Percentiles rank a stretch among this genome's conserved stretches.
Evolutionary conservation across 2,888 invertebrate species (phyloP).

Genomic region (Volucella zonaria): DNA sequence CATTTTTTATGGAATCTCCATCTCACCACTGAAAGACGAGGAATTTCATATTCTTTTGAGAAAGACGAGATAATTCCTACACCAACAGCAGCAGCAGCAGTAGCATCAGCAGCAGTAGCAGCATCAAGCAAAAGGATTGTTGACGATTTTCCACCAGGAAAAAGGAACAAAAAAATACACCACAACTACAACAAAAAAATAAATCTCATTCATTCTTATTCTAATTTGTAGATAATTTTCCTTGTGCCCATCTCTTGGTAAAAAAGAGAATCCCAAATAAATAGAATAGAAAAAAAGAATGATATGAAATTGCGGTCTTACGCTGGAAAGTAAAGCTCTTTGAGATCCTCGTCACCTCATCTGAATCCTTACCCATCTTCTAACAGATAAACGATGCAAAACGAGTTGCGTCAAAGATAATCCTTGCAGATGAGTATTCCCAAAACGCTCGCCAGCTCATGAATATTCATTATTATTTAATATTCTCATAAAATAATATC

Average conservation of each 20-base stretch:
- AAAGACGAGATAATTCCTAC: constrained; percentile 47
- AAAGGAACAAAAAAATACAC: constrained; percentile 17
- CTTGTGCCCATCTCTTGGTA: constrained; percentile 53
- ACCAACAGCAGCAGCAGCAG: too few relatives aligned
- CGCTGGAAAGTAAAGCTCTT: constrained; percentile 31
- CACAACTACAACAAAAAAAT: constrained; percentile 49
- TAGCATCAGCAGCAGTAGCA: too few relatives aligned
- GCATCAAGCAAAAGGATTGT: constrained; percentile 52
- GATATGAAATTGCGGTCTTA: constrained; percentile 43
- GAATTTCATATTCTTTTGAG: constrained; percentile 51
- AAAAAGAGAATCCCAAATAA: constrained; percentile 27
- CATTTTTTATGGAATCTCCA: constrained; percentile 41
- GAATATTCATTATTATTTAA: constrained; percentile 73
- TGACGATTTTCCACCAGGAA: constrained; percentile 36
- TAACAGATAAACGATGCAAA: constrained; percentile 70
- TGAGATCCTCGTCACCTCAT: constrained; percentile 57
- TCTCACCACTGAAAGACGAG: constrained; percentile 33
- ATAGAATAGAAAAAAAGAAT: constrained; percentile 24
- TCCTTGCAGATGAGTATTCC: constrained; percentile 72
- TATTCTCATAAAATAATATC: constrained; percentile 73
- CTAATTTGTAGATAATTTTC: constrained; percentile 71
- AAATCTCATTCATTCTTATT: constrained; percentile 68
- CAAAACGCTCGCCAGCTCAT: constrained; percentile 69
- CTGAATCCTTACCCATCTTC: constrained; percentile 44
- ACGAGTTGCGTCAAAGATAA: constrained; percentile 72